Conservation (phyloP, 1,140 invertebrate species). For the Drosophila nannoptera region DNA sequence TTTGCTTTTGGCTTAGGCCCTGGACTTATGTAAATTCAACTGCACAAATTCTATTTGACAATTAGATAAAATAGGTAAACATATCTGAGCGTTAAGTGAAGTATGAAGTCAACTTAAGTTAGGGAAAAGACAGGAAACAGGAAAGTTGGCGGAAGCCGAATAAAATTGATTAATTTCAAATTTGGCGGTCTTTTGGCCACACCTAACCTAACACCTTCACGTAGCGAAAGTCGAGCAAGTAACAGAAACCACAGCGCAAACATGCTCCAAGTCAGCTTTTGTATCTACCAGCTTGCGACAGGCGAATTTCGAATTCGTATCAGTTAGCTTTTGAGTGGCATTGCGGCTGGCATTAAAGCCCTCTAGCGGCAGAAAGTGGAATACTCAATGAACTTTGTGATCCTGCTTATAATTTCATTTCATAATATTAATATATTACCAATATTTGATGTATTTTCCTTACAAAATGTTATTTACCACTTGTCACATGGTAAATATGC, state of each 20-base stretch:
- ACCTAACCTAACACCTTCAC: neutral
- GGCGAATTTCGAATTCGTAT: neutral
- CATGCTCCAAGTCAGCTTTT: neutral
- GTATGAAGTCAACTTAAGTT: too few species aligned
- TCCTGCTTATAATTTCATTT: neutral
- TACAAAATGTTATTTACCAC: too few species aligned
- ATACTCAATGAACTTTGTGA: too few species aligned
- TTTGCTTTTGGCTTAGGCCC: slow-evolving; percentile 17
- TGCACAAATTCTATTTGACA: too few species aligned
- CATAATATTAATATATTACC: neutral
- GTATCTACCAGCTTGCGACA: slow-evolving; percentile 6
- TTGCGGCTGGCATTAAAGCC: neutral
- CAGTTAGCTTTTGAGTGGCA: neutral
- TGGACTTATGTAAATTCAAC: neutral
- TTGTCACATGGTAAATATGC: too few species aligned
- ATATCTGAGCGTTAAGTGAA: too few species aligned
- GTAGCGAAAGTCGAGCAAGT: neutral
- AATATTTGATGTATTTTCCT: too few species aligned
- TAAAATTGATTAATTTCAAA: neutral
- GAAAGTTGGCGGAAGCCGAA: too few species aligned
- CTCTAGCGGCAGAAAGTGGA: too few species aligned
- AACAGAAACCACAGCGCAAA: neutral
- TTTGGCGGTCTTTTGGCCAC: neutral
- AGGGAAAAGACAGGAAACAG: too few species aligned
- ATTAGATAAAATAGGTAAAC: too few species aligned